phyloP scores from a whole-genome alignment of 2,888 invertebrate species.

The Noctua pronuba region DNA sequence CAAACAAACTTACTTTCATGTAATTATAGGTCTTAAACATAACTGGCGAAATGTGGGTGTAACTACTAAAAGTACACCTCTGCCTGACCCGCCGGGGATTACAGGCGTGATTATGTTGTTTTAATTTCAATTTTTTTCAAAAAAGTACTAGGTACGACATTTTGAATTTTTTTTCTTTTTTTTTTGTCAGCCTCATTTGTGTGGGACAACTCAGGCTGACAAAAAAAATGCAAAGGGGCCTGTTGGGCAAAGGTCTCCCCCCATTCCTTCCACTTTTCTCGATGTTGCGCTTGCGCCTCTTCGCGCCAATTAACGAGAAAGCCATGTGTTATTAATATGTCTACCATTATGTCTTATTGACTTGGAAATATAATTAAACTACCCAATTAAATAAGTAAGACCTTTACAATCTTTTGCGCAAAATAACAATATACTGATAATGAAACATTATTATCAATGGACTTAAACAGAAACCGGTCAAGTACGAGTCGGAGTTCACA shows the following conservation, averaged over 20 bases:
- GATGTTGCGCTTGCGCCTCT: no score
- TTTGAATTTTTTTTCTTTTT: not conserved
- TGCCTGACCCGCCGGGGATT: not conserved
- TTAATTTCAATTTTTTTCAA: not conserved
- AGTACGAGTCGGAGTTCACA: not conserved
- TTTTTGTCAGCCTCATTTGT: no score
- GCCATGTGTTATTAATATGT: no score
- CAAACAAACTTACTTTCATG: no score
- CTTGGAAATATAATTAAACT: not conserved
- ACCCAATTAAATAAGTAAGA: constrained; percentile 3
- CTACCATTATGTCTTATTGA: not conserved
- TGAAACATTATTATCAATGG: not conserved
- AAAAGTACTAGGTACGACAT: not conserved
- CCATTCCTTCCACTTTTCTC: no score
- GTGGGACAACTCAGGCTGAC: no score
- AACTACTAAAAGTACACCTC: no score
- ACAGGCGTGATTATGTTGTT: not conserved
- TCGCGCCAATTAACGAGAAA: no score
- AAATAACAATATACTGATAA: constrained; percentile 11
- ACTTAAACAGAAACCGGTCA: not conserved
- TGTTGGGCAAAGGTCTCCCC: no score
- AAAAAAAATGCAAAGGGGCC: no score
- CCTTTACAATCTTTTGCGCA: not conserved
- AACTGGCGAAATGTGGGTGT: no score
- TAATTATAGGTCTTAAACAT: no score